Evolutionary conservation across 2,113 vertebrate genomes (phyloP).

Genomic region (Rutilus rutilus): DNA sequence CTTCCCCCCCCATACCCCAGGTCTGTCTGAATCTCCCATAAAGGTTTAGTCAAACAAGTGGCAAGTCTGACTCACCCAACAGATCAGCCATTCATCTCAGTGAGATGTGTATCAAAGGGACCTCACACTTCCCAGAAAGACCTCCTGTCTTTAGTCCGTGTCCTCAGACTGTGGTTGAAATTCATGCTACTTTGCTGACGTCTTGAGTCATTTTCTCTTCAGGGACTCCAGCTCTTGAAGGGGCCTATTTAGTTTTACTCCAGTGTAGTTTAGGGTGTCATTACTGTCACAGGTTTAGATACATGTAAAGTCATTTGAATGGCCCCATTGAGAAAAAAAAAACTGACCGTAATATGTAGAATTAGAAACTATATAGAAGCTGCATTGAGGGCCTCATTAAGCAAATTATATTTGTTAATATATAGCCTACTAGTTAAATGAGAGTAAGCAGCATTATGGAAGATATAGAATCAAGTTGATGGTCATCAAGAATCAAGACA

Average conservation of each 20-base stretch:
- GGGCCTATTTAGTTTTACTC: slow-evolving; percentile 2
- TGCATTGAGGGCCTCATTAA: background rate
- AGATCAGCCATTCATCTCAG: slow-evolving; percentile 34
- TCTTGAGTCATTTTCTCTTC: background rate
- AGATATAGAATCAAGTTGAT: background rate
- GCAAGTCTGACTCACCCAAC: slow-evolving; percentile 38
- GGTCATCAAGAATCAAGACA: background rate
- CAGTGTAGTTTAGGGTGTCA: slow-evolving; percentile 1
- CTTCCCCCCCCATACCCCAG: background rate
- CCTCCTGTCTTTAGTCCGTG: background rate
- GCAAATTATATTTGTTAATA: background rate
- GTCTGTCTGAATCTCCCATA: background rate
- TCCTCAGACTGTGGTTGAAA: slow-evolving; percentile 10
- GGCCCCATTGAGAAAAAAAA: background rate
- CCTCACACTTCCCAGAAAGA: slow-evolving; percentile 35
- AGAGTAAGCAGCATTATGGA: background rate
- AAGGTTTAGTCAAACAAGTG: background rate
- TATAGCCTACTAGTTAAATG: background rate
- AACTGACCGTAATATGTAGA: background rate
- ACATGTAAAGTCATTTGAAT: slow-evolving; percentile 2
- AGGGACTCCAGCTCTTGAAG: background rate
- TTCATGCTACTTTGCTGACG: background rate
- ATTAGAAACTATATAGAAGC: slow-evolving; percentile 5
- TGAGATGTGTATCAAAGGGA: slow-evolving; percentile 26
- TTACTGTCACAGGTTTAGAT: slow-evolving; percentile 20